Base-by-base conservation (phyloP, 2,888 invertebrate species). In the Lysandra bellargus region DNA sequence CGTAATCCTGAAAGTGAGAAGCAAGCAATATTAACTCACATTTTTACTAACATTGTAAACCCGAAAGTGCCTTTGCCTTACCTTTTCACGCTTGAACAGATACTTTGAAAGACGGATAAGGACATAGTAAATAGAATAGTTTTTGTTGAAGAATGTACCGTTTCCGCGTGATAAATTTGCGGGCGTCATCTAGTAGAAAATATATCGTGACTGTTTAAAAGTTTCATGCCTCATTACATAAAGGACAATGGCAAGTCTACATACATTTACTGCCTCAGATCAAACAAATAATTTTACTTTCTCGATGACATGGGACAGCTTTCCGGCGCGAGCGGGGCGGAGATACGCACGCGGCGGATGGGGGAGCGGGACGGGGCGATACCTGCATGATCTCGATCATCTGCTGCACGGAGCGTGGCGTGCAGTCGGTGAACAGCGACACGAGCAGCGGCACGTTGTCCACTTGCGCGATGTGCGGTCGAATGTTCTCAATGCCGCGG, bases 361-460 rank as follows among this genome's bases (percentile, higher is more conserved):
- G 12, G 9, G 64, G 30, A 64, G 64, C 64, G 64, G 23, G 30
- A 69, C 33, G 69, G 69, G 12, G 69, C 57, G 73, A 7, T 78
- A 90, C 92, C 91, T 93, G 93, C 98, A 99, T 99, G 80, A 99
- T 99, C 85, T 96, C 96, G 82, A 98, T 92, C 99, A 99, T 99
- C 91, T 98, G 97, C 53, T 96, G 95, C 0, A 98, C 99, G 17
- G 98, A 98, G 82, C 96, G 95, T n/a, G 98, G 97, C 1, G 98
- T 98, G 92, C 99, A 99, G 93, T 99, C 99, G 0, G 99, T 99
- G 92, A 99, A 99, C 14, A 99, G 95, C 0, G 99, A 99, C 30
- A 99, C 99, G 79, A 99, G 96, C 53, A 99, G 94, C 4, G 99
- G 99, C 78, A 99, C 99, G 94, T 99, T 99, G 93, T 99, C 99